Percentiles rank a stretch among this genome's conserved stretches.
Evolutionary conservation across 2,888 invertebrate genomes (phyloP).

Genomic region (Platycheirus albimanus): DNA sequence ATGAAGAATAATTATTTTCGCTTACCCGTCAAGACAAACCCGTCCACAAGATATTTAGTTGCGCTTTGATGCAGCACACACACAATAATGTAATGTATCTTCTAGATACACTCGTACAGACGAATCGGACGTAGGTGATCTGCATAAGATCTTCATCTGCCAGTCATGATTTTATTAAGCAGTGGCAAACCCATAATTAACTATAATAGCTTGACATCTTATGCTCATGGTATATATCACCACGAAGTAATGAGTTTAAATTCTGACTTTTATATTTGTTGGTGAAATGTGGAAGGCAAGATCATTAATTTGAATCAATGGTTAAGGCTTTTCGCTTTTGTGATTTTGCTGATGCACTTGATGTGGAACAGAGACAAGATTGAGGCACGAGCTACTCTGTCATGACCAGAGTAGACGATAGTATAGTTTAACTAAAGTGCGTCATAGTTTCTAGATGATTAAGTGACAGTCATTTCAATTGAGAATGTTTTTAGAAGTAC

Average conservation of each 20-base stretch:
- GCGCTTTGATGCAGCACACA: background rate
- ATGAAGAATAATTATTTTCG: constrained; percentile 64
- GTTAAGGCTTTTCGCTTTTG: constrained; percentile 17
- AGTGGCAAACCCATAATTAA: constrained; percentile 54
- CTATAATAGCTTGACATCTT: constrained; percentile 63
- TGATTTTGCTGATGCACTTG: constrained; percentile 66
- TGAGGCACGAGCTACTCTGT: constrained; percentile 9
- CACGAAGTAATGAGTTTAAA: constrained; percentile 36
- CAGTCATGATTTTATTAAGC: constrained; percentile 35
- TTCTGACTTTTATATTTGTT: constrained; percentile 45
- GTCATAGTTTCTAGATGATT: constrained; percentile 53
- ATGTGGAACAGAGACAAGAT: constrained; percentile 14
- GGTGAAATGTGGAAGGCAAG: constrained; percentile 24
- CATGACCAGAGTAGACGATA: constrained; percentile 21
- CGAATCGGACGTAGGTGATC: constrained; percentile 54
- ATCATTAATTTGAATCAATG: constrained; percentile 71
- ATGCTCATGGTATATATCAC: constrained; percentile 55
- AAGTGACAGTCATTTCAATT: constrained; percentile 52
- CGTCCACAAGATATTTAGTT: constrained; percentile 2
- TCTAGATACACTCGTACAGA: no score
- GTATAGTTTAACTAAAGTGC: constrained; percentile 37
- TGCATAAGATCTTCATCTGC: constrained; percentile 29
- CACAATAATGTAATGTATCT: no score
- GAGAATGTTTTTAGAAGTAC: background rate
- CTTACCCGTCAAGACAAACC: constrained; percentile 31